phyloP scores from a whole-genome alignment of 1,140 invertebrate species.

The Globodera rostochiensis region DNA sequence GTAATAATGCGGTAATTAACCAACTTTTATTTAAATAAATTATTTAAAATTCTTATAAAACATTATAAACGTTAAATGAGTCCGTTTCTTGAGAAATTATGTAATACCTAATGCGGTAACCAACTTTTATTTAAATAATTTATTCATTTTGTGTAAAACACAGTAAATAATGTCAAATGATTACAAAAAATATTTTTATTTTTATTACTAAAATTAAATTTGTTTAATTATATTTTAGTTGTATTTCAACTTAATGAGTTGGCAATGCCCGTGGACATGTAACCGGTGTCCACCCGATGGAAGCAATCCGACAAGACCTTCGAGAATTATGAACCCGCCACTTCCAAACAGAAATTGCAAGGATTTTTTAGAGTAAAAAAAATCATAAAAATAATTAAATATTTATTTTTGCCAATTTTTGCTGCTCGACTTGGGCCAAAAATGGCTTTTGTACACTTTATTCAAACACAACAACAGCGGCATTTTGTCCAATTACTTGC shows the following conservation, averaged over 20 bases:
- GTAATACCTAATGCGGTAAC: background rate
- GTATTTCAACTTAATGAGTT: constrained; percentile 20
- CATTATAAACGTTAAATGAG: background rate
- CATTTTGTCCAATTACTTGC: constrained; percentile 19
- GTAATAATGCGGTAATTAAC: background rate
- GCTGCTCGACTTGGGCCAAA: constrained; percentile 12
- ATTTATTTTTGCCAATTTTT: background rate
- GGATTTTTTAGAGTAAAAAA: constrained; percentile 18
- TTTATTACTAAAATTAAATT: background rate
- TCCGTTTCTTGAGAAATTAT: background rate
- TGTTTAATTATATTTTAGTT: background rate
- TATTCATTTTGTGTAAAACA: background rate
- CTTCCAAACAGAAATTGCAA: constrained; percentile 29
- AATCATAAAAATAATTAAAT: background rate
- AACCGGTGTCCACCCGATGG: constrained; percentile 16
- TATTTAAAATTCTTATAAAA: too few relatives aligned
- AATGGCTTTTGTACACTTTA: constrained; percentile 24
- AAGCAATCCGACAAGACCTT: constrained; percentile 6
- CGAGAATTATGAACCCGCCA: constrained; percentile 24
- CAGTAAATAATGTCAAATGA: background rate
- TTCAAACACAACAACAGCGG: background rate
- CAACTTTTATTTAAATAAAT: too few relatives aligned
- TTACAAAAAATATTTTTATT: background rate
- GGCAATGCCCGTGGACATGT: constrained; percentile 23
- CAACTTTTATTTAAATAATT: too few relatives aligned